A percentile compares a stretch with the other conserved stretches of the same genome.
Conservation (phyloP, 2,797 vertebrate genomes). For the Danionella dracula region DNA sequence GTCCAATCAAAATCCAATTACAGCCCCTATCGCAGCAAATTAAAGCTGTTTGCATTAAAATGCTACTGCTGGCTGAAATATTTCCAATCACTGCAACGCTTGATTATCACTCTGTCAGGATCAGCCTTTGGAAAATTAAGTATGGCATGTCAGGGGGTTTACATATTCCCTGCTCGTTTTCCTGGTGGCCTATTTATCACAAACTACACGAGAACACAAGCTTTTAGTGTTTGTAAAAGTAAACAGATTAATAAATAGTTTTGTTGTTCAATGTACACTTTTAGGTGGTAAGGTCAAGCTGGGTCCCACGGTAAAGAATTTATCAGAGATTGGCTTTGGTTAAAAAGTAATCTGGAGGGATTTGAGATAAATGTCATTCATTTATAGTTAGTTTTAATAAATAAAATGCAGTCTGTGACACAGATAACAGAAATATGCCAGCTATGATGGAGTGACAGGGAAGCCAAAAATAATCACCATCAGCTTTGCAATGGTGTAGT, state of each 20-base stretch:
- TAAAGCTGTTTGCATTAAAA: slow-evolving; percentile 68
- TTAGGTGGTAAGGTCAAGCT: too few species aligned
- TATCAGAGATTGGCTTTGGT: too few species aligned
- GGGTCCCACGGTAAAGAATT: too few species aligned
- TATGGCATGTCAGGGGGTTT: slow-evolving; percentile 31
- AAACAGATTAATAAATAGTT: slow-evolving; percentile 38
- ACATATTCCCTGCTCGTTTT: slow-evolving; percentile 32
- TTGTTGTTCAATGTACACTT: too few species aligned
- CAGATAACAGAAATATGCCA: background rate
- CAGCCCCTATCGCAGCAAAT: slow-evolving; percentile 67
- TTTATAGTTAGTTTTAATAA: too few species aligned
- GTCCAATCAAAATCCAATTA: slow-evolving; percentile 80
- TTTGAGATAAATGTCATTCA: too few species aligned
- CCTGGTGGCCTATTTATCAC: slow-evolving; percentile 47
- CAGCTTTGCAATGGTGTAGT: slow-evolving; percentile 16
- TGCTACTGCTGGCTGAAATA: slow-evolving; percentile 63
- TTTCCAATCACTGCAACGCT: slow-evolving; percentile 70
- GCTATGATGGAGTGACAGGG: slow-evolving; percentile 28
- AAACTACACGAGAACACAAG: slow-evolving; percentile 32
- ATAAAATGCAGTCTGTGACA: background rate
- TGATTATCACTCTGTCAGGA: slow-evolving; percentile 63
- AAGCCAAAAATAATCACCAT: slow-evolving; percentile 40
- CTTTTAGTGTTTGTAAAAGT: slow-evolving; percentile 17
- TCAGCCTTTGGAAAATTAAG: slow-evolving; percentile 45
- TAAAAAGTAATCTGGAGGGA: too few species aligned